Evolutionary conservation across 2,797 vertebrate genomes (phyloP).

Genomic region (Hyperoplus immaculatus): DNA sequence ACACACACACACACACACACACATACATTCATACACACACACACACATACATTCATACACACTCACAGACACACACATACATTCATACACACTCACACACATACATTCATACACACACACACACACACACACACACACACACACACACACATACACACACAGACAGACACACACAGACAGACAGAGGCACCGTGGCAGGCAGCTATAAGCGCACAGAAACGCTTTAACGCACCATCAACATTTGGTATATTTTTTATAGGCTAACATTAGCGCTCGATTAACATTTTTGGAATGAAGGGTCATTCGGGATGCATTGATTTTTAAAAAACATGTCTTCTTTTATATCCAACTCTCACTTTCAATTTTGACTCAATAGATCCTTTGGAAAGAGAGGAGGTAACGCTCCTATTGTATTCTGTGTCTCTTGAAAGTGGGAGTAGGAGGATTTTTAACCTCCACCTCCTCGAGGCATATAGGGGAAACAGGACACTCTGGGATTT

Average conservation of each 20-base stretch:
- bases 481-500: constrained; percentile 63
- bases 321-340: constrained; percentile 36
- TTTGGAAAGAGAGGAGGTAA: constrained; percentile 74
- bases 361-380: constrained; percentile 69
- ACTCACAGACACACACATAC: background rate
- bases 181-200: constrained; percentile 34
- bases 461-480: constrained; percentile 52
- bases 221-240: constrained; percentile 44
- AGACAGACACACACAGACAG: no score
- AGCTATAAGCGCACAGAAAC: constrained; percentile 37
- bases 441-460: constrained; percentile 80
- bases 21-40: constrained; percentile 11
- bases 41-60: background rate
- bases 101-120: no score
- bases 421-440: constrained; percentile 75
- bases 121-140: no score
- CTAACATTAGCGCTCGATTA: constrained; percentile 77
- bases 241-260: constrained; percentile 45
- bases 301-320: constrained; percentile 51
- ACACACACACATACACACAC: no score
- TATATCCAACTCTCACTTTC: constrained; percentile 48
- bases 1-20: constrained; percentile 5
- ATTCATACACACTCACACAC: no score
- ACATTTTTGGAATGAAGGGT: constrained; percentile 68
- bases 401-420: constrained; percentile 72